These are phyloP conservation scores for Henricia sp. DNA, from an alignment of 53 echinoderm and acorn worm species.

Conservation along the genomic window DNA sequence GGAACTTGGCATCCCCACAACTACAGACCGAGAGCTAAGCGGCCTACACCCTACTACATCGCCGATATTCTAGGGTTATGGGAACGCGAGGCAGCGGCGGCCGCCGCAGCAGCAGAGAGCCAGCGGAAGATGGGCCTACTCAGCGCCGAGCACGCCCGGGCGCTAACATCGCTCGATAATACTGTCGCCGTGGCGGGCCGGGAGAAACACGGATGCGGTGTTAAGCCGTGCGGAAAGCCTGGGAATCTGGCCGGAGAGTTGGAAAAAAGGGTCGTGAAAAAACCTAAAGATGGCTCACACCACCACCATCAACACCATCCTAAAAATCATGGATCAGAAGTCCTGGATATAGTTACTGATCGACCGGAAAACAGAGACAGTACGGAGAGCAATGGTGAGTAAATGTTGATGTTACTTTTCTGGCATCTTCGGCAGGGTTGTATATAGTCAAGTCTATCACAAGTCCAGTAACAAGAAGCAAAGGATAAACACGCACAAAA, in stretches of 20 bases:
- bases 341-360: slow-evolving; percentile 16
- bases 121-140: slow-evolving; percentile 14
- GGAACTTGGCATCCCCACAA: slow-evolving; percentile 99
- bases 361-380: slow-evolving; percentile 23
- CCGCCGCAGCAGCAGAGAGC: neutral
- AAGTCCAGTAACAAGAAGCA: too few relatives aligned
- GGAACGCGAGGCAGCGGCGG: slow-evolving; percentile 48
- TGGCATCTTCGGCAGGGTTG: too few relatives aligned
- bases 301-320: slow-evolving; percentile 4
- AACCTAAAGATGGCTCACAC: slow-evolving; percentile 33
- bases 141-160: slow-evolving; percentile 16
- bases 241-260: slow-evolving; percentile 18
- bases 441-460: too few relatives aligned
- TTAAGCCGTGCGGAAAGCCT: slow-evolving; percentile 12
- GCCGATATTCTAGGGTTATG: slow-evolving; percentile 85
- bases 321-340: neutral
- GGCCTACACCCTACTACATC: slow-evolving; percentile 92
- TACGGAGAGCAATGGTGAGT: slow-evolving; percentile 46
- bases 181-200: neutral
- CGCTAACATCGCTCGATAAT: neutral
- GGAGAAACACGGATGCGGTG: neutral
- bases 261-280: slow-evolving; percentile 32
- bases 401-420: neutral
- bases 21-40: slow-evolving; percentile 88
- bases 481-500: too few relatives aligned